Conservation (phyloP, 1,140 invertebrate species). For the Drosophila funebris region DNA sequence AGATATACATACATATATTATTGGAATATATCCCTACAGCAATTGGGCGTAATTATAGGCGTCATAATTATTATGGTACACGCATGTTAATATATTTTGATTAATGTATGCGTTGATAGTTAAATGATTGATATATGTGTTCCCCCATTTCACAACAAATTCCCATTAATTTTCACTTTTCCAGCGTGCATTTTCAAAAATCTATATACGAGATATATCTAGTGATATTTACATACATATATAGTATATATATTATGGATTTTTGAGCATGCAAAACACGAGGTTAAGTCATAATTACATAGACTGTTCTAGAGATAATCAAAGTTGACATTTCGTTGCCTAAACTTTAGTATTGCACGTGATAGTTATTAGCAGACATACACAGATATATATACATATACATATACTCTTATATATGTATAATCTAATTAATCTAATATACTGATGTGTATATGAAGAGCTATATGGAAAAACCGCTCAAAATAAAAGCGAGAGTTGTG, state of each 20-base stretch:
- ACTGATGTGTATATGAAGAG: neutral
- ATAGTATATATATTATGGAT: slow-evolving; percentile 53
- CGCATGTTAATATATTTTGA: slow-evolving; percentile 58
- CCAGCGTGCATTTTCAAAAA: slow-evolving; percentile 43
- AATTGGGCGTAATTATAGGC: slow-evolving; percentile 28
- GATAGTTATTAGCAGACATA: slow-evolving; percentile 22
- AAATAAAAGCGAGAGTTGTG: slow-evolving; percentile 67
- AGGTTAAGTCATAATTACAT: slow-evolving; percentile 70
- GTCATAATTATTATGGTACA: slow-evolving; percentile 69
- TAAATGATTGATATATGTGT: slow-evolving; percentile 39
- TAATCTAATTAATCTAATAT: neutral
- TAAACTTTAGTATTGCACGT: slow-evolving; percentile 45
- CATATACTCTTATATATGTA: neutral
- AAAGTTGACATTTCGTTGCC: slow-evolving; percentile 70
- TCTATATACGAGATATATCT: slow-evolving; percentile 9
- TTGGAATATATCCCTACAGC: slow-evolving; percentile 9
- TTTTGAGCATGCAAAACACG: slow-evolving; percentile 51
- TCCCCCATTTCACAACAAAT: neutral
- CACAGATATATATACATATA: slow-evolving; percentile 4
- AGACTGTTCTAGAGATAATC: slow-evolving; percentile 54
- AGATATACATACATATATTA: slow-evolving; percentile 1
- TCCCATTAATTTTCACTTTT: slow-evolving; percentile 3
- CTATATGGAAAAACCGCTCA: neutral
- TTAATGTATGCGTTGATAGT: slow-evolving; percentile 61
- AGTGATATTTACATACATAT: neutral